Evolutionary conservation across 1,140 invertebrate species (phyloP).

Genomic region (Listronotus bonariensis): DNA sequence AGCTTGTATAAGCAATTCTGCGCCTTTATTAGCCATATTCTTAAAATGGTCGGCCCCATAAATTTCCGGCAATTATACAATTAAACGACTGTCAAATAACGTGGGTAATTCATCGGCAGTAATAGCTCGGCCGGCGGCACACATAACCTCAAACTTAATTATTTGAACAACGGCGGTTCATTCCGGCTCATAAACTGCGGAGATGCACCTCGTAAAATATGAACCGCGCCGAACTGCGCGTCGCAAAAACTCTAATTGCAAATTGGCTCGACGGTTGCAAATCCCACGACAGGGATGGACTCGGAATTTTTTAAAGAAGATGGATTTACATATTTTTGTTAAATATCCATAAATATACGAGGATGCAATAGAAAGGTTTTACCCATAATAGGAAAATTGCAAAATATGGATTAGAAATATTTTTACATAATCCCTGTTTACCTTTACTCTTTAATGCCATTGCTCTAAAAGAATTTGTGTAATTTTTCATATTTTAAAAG

Average conservation of each 20-base stretch:
- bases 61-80: constrained; percentile 24
- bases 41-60: constrained; percentile 12
- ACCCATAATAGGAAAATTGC: too few species aligned
- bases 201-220: constrained; percentile 50
- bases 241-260: constrained; percentile 27
- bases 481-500: too few species aligned
- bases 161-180: constrained; percentile 47
- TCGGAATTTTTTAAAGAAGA: neutral
- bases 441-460: too few species aligned
- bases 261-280: constrained; percentile 22
- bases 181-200: constrained; percentile 47
- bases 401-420: too few species aligned
- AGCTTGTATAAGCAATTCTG: constrained; percentile 18
- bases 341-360: too few species aligned
- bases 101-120: constrained; percentile 21
- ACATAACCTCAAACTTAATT: constrained; percentile 48
- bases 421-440: too few species aligned
- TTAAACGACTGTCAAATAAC: constrained; percentile 26
- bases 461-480: too few species aligned
- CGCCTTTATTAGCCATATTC: constrained; percentile 29
- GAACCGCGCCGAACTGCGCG: constrained; percentile 33
- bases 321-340: too few species aligned
- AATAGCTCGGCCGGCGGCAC: constrained; percentile 22
- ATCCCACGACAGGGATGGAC: constrained; percentile 8
- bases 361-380: too few species aligned